Percentiles rank a stretch among this genome's conserved stretches.
Evolutionary conservation across 2,113 vertebrate species (phyloP).

Genomic region (Entelurus aequoreus): DNA sequence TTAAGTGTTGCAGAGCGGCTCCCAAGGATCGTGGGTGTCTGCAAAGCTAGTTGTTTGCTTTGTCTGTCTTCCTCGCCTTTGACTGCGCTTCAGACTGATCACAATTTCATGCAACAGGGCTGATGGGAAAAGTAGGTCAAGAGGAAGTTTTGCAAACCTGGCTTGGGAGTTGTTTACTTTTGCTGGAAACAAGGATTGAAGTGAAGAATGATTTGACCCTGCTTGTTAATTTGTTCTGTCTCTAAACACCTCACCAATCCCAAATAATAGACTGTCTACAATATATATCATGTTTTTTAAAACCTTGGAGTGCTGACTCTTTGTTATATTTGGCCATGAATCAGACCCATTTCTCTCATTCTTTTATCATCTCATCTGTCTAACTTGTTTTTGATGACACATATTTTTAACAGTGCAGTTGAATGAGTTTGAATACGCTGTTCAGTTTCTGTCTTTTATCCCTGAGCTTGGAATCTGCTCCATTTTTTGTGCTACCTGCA

Average conservation of each 20-base stretch:
- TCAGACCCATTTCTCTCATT: conserved; percentile 12
- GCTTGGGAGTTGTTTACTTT: conserved; percentile 27
- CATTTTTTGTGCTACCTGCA: neutral
- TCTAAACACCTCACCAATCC: neutral
- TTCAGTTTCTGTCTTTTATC: conserved; percentile 1
- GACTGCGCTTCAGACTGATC: conserved; percentile 26
- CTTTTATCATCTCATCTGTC: conserved; percentile 4
- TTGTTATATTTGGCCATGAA: conserved; percentile 17
- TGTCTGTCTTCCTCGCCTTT: conserved; percentile 21
- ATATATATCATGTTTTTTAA: neutral
- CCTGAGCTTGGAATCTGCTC: neutral
- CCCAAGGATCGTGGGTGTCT: conserved; percentile 28
- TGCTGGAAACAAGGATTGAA: conserved; percentile 4
- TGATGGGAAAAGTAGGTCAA: conserved; percentile 50
- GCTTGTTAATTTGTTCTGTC: conserved; percentile 1
- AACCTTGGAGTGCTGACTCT: neutral
- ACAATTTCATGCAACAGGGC: conserved; percentile 30
- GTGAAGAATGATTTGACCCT: neutral
- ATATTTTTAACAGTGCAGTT: neutral
- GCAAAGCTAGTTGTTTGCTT: conserved; percentile 33
- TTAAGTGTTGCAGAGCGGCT: conserved; percentile 9
- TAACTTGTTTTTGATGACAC: conserved; percentile 3
- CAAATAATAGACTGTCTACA: neutral
- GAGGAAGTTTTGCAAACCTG: conserved; percentile 41
- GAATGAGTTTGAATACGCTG: conserved; percentile 1